Base-by-base conservation (phyloP, 1,140 invertebrate species). In the Euura lappo region DNA sequence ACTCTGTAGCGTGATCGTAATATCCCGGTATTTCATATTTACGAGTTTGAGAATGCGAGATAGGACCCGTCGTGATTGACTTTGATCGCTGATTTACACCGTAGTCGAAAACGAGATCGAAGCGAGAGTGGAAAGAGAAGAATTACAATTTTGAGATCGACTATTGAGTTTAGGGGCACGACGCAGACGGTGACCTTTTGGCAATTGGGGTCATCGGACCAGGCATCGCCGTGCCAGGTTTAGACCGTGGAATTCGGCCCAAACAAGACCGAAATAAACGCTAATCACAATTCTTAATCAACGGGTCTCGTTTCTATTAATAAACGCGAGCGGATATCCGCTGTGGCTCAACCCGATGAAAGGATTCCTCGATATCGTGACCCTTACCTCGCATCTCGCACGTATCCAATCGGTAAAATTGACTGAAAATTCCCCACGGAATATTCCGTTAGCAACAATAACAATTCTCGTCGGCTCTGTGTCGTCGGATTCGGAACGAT, bases 231-330 rank as follows among this genome's bases (percentile, higher is more conserved):
- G 75, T 75, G 82, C 84, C 84, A 86, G 86, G 77, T 86, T 84
- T 85, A 85, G 81, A 80, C 65, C 70, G 73, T 47, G 81, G 79
- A 84, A 84, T 84, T 77, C 79, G 79, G 79, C 81, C 80, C 83
- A 84, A 85, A 86, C 81, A 83, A 76, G 77, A 83, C 82, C 77
- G 76, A 86, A 85, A 86, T 86, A 86, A 86, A 86, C 85, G 74
- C 80, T 85, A 85, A 86, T 86, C 81, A 82, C 77, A 76, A 84
- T 77, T 86, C 81, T 85, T 85, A 86, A 85, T 85, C 80, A 80
- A 79, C 76, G 74, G 74, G 81, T 83, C 73, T 71, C 72, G 71
- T 47, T 72, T 71, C 70, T 84, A 80, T 78, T 28, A 28, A 28
- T 28, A 28, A 28, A 28, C 28, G 28, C 28, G 28, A 28, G 28